phyloP scores from a whole-genome alignment of 2,888 invertebrate genomes.

The Hartigia nigra region DNA sequence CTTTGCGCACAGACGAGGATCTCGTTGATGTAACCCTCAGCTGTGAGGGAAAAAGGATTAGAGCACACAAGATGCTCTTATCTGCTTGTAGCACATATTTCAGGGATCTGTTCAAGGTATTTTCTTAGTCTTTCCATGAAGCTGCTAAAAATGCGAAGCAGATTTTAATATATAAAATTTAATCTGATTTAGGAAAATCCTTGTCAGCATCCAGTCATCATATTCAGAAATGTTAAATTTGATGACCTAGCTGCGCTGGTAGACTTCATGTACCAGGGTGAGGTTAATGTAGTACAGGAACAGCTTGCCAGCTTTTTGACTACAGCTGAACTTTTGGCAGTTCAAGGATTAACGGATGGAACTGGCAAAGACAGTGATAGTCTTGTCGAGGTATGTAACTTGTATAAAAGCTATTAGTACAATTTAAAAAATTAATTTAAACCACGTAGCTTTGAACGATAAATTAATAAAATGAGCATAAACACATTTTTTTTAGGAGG shows the following conservation, averaged over 20 bases:
- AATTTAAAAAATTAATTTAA: background rate
- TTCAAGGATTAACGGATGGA: constrained; percentile 79
- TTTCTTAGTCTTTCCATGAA: constrained; percentile 1
- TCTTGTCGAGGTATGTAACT: constrained; percentile 52
- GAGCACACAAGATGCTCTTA: constrained; percentile 86
- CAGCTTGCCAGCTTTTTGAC: constrained; percentile 82
- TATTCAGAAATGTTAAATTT: constrained; percentile 82
- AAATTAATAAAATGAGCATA: background rate
- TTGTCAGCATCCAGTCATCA: constrained; percentile 83
- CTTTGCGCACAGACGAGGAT: constrained; percentile 70
- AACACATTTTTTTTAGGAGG: constrained; percentile 33
- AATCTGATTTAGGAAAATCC: constrained; percentile 75
- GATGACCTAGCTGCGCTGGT: constrained; percentile 82
- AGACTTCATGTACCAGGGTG: constrained; percentile 85
- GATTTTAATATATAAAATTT: background rate
- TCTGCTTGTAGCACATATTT: constrained; percentile 89
- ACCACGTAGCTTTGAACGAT: background rate
- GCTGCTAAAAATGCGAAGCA: constrained; percentile 1
- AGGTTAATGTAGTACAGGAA: constrained; percentile 84
- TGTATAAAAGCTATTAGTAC: constrained; percentile 11
- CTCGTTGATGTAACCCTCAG: constrained; percentile 88
- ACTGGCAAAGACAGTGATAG: constrained; percentile 64
- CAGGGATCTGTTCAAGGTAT: constrained; percentile 68
- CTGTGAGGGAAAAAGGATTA: constrained; percentile 85
- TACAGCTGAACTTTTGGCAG: constrained; percentile 81